Conservation (phyloP, 2,888 invertebrate species). For the Tryphoninae sp. region DNA sequence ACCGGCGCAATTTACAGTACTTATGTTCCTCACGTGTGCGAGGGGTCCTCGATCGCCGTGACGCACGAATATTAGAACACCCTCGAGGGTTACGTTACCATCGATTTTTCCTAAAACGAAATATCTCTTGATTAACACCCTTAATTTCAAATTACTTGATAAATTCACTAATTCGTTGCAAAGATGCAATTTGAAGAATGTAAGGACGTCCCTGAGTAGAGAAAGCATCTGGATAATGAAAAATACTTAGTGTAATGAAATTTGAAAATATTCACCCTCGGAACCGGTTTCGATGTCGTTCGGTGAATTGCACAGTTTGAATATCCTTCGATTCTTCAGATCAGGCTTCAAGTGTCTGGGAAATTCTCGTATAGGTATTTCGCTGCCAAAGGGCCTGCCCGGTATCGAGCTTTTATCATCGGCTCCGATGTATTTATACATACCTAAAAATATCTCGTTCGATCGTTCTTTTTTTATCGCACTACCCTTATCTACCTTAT, state of each 20-base stretch:
- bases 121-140: constrained; percentile 1
- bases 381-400: constrained; percentile 78
- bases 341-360: constrained; percentile 84
- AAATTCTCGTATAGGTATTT: constrained; percentile 81
- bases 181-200: neutral
- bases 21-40: constrained; percentile 90
- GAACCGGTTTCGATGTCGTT: constrained; percentile 86
- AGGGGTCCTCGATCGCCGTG: constrained; percentile 96
- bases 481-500: neutral
- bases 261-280: constrained; percentile 85
- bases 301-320: constrained; percentile 88
- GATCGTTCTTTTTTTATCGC: constrained; percentile 14
- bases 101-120: constrained; percentile 81
- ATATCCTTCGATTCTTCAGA: constrained; percentile 86
- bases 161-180: neutral
- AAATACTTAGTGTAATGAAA: neutral
- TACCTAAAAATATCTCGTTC: constrained; percentile 82
- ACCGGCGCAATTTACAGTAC: constrained; percentile 89
- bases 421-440: constrained; percentile 90
- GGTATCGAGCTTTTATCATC: constrained; percentile 82
- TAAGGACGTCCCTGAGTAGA: neutral
- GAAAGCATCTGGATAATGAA: neutral
- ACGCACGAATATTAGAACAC: constrained; percentile 89
- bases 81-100: constrained; percentile 86
- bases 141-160: constrained; percentile 62